Evolutionary conservation across 2,888 invertebrate species (phyloP), one percentile per base, ranked within the genome.

Genomic region (Hypena proboscidalis): DNA sequence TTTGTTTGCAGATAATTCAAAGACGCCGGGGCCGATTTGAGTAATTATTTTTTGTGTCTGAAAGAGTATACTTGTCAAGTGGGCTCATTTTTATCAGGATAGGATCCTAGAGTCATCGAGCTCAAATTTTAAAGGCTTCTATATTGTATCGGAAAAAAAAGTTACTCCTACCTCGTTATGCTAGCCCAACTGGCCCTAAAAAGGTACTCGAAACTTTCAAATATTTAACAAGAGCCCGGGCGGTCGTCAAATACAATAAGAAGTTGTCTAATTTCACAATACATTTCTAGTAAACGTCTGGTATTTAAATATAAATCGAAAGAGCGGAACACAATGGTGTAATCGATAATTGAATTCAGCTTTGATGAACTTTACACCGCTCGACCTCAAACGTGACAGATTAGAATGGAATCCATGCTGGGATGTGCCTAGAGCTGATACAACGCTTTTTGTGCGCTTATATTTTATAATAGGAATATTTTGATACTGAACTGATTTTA

Each of bases 321-420:
- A 85, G 89, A 86, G 79, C 83, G 77, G 81, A 89, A 85, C 77
- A 90, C 90, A 90, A 90, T 90, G 86, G 87, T 86, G 90, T 89
- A 90, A 90, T 89, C 89, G 90, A 83, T 90, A 90, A 90, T 90
- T 90, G 90, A 90, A 90, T 90, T 90, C 89, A 88, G 85, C 83
- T 86, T 85, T 90, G 90, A 90, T 90, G 90, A 90, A 90, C 90
- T 90, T 90, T 90, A 90, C 85, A 89, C 89, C 85, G 81, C 58
- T 79, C 88, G 87, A 88, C 89, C 90, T 74, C 80, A 83, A 80
- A 89, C 89, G 90, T 89, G 90, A 90, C 90, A 90, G 90, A 90
- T 87, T 90, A 87, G 86, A 90, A 89, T 80, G 89, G 87, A 81
- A 83, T 85, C 79, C 77, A 77, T 69, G 60, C 60, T 47, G 47